Evolutionary conservation across 2,888 invertebrate species (phyloP), one percentile per base, ranked within the genome.

Genomic region (Charanyca ferruginea): DNA sequence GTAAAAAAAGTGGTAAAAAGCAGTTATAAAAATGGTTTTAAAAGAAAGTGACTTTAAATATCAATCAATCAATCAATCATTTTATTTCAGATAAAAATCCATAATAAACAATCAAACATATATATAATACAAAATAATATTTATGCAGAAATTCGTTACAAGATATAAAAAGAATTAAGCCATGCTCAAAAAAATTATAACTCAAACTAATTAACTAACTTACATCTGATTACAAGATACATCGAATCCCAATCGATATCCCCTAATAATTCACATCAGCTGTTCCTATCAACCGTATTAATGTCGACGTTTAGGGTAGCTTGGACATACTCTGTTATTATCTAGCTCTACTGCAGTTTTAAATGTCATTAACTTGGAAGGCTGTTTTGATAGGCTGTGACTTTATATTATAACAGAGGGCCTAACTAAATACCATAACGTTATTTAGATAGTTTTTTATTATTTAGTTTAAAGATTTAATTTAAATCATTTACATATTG

Each of bases 241-340:
- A 22, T n/a, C 32, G 20, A 20, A 8, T 7, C 7, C 0, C 11
- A 49, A 75, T 73, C 73, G 42, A 73, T 76, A 38, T 1, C 0
- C 3, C 2, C 20, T 68, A 76, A 69, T 76, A 63, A 76, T 73
- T 76, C 45, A 73, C 28, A 38, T 32, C 20, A 54, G 7, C 18
- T 41, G 2, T n/a, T 20, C 9, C 23, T 8, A 13, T 16, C 1
- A 13, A 1, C 9, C 16, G 35, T 28, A 13, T 11, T 67, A 23
- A 45, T 49, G 32, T 32, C 13, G n/a, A 51, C 52, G 45, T n/a
- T n/a, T 38, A 61, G 0, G 4, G 38, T 16, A 38, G 38, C 38
- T 45, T 13, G 23, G 22, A 22, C 23, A 18, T 3, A 51, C 25
- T 16, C 71, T 51, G 9, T 44, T 16, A 69, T 49, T 66, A 66